Percentiles rank a stretch among this genome's conserved stretches.
These are phyloP conservation scores for Hydractinia symbiolongicarpus DNA, from an alignment of 30 jellyfish, hydroid and myxozoan genomes.

Conservation along the genomic window DNA sequence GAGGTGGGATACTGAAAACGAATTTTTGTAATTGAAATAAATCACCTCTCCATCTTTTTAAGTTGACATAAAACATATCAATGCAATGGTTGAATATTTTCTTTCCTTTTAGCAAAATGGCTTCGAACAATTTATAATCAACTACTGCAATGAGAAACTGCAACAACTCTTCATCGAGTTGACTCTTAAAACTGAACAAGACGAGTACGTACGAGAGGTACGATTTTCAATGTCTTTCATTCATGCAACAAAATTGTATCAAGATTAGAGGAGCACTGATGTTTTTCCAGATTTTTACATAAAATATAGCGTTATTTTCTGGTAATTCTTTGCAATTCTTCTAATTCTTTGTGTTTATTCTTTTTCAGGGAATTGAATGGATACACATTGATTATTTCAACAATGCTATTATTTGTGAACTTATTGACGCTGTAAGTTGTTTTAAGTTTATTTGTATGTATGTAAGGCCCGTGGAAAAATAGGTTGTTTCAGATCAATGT, in stretches of 20 bases:
- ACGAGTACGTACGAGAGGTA: slow-evolving; percentile 90
- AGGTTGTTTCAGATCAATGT: background rate
- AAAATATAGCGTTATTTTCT: background rate
- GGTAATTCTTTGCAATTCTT: background rate
- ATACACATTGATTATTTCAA: slow-evolving; percentile 92
- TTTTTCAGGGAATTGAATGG: slow-evolving; percentile 89
- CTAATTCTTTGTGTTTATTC: background rate
- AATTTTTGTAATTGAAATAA: background rate
- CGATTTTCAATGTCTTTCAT: background rate
- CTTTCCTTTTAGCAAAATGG: slow-evolving; percentile 50
- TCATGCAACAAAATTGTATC: background rate
- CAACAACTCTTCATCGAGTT: slow-evolving; percentile 91
- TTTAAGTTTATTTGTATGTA: background rate
- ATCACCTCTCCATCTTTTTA: background rate
- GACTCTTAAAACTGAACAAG: slow-evolving; percentile 88
- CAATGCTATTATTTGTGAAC: slow-evolving; percentile 90
- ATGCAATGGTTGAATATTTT: background rate
- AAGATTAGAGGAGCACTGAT: background rate
- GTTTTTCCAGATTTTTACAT: background rate
- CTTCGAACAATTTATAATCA: slow-evolving; percentile 90
- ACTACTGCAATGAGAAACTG: slow-evolving; percentile 85
- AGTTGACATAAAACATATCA: too few relatives aligned
- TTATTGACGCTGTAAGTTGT: slow-evolving; percentile 76
- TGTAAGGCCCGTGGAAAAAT: background rate
- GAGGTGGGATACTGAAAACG: slow-evolving; percentile 42